Percentiles rank a stretch among this genome's conserved stretches.
Evolutionary conservation across 2,797 vertebrate genomes (phyloP).

Genomic region (Sebastes paucispinis): DNA sequence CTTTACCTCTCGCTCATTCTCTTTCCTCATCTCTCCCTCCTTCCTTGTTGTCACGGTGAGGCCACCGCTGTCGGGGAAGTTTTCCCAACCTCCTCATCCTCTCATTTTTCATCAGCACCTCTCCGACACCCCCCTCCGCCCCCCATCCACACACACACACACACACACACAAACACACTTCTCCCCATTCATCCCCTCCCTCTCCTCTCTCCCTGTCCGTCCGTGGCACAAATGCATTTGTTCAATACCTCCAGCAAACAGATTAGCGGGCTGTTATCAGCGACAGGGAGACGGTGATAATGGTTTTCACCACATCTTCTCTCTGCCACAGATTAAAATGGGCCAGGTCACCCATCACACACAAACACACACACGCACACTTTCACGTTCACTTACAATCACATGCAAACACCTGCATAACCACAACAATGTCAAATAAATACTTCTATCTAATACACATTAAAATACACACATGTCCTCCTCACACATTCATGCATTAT

Average conservation of each 20-base stretch:
- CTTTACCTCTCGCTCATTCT: slow-evolving; percentile 57
- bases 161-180: background rate
- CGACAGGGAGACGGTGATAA: slow-evolving; percentile 93
- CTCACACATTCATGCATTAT: background rate
- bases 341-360: slow-evolving; percentile 70
- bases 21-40: slow-evolving; percentile 43
- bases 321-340: slow-evolving; percentile 96
- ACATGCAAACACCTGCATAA: slow-evolving; percentile 8
- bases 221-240: slow-evolving; percentile 89
- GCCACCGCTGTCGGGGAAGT: slow-evolving; percentile 65
- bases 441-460: background rate
- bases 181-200: slow-evolving; percentile 35
- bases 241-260: slow-evolving; percentile 95
- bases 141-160: background rate
- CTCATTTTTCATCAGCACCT: slow-evolving; percentile 78
- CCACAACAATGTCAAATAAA: background rate
- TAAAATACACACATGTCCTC: background rate
- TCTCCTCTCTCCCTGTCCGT: slow-evolving; percentile 66
- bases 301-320: slow-evolving; percentile 95
- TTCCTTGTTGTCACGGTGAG: slow-evolving; percentile 63
- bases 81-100: slow-evolving; percentile 78
- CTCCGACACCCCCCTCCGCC: background rate
- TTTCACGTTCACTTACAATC: slow-evolving; percentile 18
- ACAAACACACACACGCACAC: slow-evolving; percentile 27
- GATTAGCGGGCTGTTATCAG: slow-evolving; percentile 93